Evolutionary conservation across 2,113 vertebrate genomes (phyloP), one percentile per base, ranked within the genome.

Genomic region (Gavia stellata): DNA sequence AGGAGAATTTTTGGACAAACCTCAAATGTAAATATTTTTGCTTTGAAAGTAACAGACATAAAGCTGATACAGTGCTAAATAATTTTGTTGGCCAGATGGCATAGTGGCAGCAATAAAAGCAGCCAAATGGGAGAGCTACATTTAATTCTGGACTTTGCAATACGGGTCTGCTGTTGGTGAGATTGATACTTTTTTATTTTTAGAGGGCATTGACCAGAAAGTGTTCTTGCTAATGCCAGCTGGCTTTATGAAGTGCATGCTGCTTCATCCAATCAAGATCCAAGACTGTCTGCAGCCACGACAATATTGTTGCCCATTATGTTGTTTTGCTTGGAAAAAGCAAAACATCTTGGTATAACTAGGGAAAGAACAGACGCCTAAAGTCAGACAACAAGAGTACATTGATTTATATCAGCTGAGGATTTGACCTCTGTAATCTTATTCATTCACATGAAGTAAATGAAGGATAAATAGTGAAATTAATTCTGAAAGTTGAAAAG

Each of bases 161-260:
- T 58, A 78, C 7, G 21, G 58, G 42, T 80, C 66, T 91, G 92
- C 50, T 95, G 40, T 86, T 94, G 44, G 47, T 96, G 94, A 94
- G 70, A 82, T 70, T 92, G 94, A 92, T 95, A 75, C 50, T 87
- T 92, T 83, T 93, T 92, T 86, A 86, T 95, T 93, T 96, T 95
- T 92, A 94, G 94, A 97, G 80, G 89, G 45, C 93, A 95, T 44
- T 97, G 96, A 96, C 93, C 96, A 97, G 91, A 96, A 97, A 96
- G 42, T 62, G 72, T 86, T 92, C 77, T 85, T 80, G 44, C 21
- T 89, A 90, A 83, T 89, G 83, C 96, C 96, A 97, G 90, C 87
- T 97, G 97, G 95, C 86, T 86, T 94, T 78, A n/a, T 93, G 80
- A 91, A 93, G 52, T 83, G 25, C 26, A 14, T 72, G 68, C 74